phyloP scores from a whole-genome alignment of 2,888 invertebrate species.

The Orthosia gothica region DNA sequence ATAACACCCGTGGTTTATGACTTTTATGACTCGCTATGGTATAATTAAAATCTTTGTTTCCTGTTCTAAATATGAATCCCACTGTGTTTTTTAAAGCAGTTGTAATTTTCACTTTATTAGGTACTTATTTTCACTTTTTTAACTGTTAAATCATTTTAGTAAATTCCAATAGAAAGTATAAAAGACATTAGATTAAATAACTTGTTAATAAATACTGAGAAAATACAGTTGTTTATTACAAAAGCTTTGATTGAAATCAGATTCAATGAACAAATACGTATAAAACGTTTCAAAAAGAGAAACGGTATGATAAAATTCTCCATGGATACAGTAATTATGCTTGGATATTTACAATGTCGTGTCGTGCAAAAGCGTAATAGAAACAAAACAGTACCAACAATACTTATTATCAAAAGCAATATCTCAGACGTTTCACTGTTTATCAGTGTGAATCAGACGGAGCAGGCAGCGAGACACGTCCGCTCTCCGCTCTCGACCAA shows the following conservation, averaged over 20 bases:
- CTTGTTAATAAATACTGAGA: not conserved
- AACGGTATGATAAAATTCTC: not conserved
- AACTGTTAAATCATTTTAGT: not conserved
- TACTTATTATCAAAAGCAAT: slow-evolving; percentile 22
- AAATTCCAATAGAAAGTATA: not conserved
- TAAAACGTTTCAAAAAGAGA: not conserved
- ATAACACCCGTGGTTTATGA: slow-evolving; percentile 49
- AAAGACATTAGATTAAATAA: not conserved
- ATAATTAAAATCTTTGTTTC: slow-evolving; percentile 53
- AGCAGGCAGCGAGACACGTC: slow-evolving; percentile 62
- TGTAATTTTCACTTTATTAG: slow-evolving; percentile 25
- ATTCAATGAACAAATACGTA: not conserved
- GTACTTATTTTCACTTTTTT: slow-evolving; percentile 31
- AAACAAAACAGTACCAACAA: slow-evolving; percentile 18
- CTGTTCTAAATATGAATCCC: slow-evolving; percentile 23
- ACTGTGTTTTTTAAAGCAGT: not conserved
- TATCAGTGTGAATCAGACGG: slow-evolving; percentile 59
- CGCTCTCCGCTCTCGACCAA: slow-evolving; percentile 67
- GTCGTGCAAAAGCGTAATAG: slow-evolving; percentile 5
- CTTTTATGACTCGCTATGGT: slow-evolving; percentile 36
- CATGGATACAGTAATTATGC: not conserved
- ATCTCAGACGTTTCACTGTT: slow-evolving; percentile 45
- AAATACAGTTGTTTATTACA: not conserved
- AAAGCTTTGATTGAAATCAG: slow-evolving; percentile 1
- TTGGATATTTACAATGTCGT: slow-evolving; percentile 1